These are phyloP conservation scores for Akabosia matsudoensis DNA, from an alignment of 1,140 invertebrate genomes.

Conservation along the genomic window DNA sequence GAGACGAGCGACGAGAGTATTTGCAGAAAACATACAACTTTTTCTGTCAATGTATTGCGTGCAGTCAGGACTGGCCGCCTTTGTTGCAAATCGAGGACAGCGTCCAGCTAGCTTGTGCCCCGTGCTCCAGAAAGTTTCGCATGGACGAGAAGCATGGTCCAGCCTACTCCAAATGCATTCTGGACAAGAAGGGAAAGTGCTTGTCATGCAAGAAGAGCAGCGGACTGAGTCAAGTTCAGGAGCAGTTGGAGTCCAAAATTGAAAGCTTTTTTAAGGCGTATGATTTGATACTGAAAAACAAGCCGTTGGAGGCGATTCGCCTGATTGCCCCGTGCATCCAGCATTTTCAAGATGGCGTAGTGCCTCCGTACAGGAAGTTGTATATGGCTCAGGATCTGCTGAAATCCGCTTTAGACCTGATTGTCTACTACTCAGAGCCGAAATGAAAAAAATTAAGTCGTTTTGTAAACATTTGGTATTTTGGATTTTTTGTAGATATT, in stretches of 20 bases:
- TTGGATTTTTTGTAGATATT: neutral
- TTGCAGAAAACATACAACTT: conserved; percentile 39
- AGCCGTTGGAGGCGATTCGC: conserved; percentile 36
- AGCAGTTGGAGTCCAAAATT: conserved; percentile 34
- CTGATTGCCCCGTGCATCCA: conserved; percentile 22
- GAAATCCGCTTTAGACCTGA: conserved; percentile 39
- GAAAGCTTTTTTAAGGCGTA: conserved; percentile 37
- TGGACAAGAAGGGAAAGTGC: conserved; percentile 12
- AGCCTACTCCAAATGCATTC: neutral
- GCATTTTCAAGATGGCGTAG: conserved; percentile 27
- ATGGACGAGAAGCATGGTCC: neutral
- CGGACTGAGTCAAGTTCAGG: neutral
- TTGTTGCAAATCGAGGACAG: conserved; percentile 18
- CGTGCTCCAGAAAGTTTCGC: neutral
- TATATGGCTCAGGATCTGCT: conserved; percentile 36
- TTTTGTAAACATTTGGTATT: neutral
- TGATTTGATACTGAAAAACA: conserved; percentile 34
- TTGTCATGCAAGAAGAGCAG: neutral
- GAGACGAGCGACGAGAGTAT: conserved; percentile 29
- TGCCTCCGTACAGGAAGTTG: conserved; percentile 34
- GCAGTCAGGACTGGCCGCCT: conserved; percentile 33
- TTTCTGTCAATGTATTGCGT: conserved; percentile 37
- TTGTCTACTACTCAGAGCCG: conserved; percentile 32
- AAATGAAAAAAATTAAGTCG: neutral
- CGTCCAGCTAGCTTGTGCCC: conserved; percentile 6